A percentile compares a stretch with the other conserved stretches of the same genome.
Conservation (phyloP, 2,113 vertebrate species). For the Oreochromis niloticus region DNA sequence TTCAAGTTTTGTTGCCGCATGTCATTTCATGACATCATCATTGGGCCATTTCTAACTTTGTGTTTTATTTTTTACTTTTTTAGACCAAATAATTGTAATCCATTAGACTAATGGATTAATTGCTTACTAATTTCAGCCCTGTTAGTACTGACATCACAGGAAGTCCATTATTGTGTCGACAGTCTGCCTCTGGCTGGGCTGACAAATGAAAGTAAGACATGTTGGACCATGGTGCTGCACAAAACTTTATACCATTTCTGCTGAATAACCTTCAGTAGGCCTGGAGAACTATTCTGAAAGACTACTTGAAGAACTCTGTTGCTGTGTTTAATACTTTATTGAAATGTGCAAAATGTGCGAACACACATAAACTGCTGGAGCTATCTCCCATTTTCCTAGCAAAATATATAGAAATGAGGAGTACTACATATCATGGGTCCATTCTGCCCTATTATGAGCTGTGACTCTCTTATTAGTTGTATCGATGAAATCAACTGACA, state of each 20-base stretch:
- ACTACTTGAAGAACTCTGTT: not conserved
- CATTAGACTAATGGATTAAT: not conserved
- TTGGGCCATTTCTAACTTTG: not conserved
- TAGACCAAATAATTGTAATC: too few relatives aligned
- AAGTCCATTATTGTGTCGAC: not conserved
- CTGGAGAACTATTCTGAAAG: not conserved
- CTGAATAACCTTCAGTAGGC: not conserved
- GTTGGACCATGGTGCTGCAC: too few relatives aligned
- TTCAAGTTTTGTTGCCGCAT: too few relatives aligned
- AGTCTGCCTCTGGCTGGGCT: not conserved
- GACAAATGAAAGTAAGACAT: too few relatives aligned
- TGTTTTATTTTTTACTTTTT: too few relatives aligned
- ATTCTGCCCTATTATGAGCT: constrained; percentile 8
- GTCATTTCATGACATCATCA: too few relatives aligned
- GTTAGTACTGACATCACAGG: not conserved
- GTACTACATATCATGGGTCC: not conserved
- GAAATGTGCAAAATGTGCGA: not conserved
- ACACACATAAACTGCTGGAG: not conserved
- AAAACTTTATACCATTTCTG: too few relatives aligned
- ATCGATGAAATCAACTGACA: constrained; percentile 57
- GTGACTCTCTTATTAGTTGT: constrained; percentile 35
- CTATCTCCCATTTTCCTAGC: not conserved
- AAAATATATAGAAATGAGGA: not conserved
- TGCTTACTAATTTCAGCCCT: not conserved
- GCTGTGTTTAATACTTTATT: not conserved